phyloP scores from a whole-genome alignment of 2,888 invertebrate genomes.

The Cheilosia vulpina region DNA sequence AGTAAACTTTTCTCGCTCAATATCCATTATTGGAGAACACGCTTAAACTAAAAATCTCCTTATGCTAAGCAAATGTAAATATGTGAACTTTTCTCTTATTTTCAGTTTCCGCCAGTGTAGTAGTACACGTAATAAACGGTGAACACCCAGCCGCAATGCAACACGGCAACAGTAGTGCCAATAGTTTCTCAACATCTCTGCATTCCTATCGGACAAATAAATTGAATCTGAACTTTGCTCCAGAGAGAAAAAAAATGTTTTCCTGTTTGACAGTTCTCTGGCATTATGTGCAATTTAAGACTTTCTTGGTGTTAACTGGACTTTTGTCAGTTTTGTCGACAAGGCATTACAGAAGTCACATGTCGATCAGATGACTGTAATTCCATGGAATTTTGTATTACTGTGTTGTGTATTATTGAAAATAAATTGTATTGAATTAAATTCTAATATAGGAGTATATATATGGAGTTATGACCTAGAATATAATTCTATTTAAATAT shows the following conservation, averaged over 20 bases:
- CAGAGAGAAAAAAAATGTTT: constrained; percentile 22
- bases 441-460: constrained; percentile 60
- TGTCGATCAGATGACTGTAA: constrained; percentile 68
- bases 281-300: constrained; percentile 56
- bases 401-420: constrained; percentile 70
- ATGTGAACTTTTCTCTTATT: constrained; percentile 70
- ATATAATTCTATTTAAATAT: constrained; percentile 60
- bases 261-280: constrained; percentile 40
- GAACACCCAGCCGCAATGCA: constrained; percentile 86
- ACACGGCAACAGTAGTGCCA: constrained; percentile 77
- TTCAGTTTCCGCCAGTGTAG: constrained; percentile 89
- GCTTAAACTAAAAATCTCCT: not conserved
- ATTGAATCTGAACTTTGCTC: constrained; percentile 22
- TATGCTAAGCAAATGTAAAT: not conserved
- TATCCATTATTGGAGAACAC: not conserved
- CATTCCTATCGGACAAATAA: constrained; percentile 63
- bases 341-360: constrained; percentile 46
- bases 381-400: constrained; percentile 28
- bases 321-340: constrained; percentile 46
- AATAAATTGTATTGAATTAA: constrained; percentile 54
- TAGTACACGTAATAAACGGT: constrained; percentile 90
- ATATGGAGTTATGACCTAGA: constrained; percentile 55
- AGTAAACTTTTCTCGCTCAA: not conserved
- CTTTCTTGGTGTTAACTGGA: constrained; percentile 47
- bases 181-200: constrained; percentile 74